Evolutionary conservation across 2,113 vertebrate genomes (phyloP), one percentile per base, ranked within the genome.

Genomic region (Cepphus grylle): DNA sequence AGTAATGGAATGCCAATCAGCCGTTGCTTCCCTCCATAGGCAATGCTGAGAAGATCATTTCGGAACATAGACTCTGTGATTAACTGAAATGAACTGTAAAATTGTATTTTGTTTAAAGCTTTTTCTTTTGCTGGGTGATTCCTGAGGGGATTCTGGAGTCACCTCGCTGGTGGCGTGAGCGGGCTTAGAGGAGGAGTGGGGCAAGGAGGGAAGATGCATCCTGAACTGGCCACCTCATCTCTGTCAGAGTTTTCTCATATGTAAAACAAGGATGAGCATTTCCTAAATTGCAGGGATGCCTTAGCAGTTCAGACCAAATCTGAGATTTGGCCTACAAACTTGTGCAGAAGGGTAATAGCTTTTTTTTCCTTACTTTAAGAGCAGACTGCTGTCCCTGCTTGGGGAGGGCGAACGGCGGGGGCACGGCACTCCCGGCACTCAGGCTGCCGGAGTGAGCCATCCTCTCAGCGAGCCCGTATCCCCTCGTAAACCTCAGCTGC

Each of bases 41-140:
- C 94, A 88, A 76, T 93, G 95, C 95, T 26, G 63, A 76, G 88
- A 81, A 95, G 96, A 97, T 92, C 74, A 91, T 94, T 97, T 97
- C 2, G 65, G 95, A 97, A 96, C 97, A 97, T 45, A 94, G 93
- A 93, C 82, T 92, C 93, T 76, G 90, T 95, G 97, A 98, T 98
- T 95, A 98, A 97, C 97, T 97, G 97, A 98, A 98, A 98, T 97
- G 97, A 98, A 98, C 96, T 98, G 97, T 97, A 98, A 97, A 98
- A 98, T 97, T 97, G 94, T 88, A 86, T 98, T 97, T 96, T 96
- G 97, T 97, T 98, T 97, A 96, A 98, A 94, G 95, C 82, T 96
- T 96, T 97, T 93, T 58, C 74, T 93, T 92, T 59, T 63, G 71
- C 90, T 53, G 45, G 63, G 77, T 70, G 73, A 86, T 81, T 63